Evolutionary conservation across 2,888 invertebrate species (phyloP).

Genomic region (Xanthostigma xanthostigma): DNA sequence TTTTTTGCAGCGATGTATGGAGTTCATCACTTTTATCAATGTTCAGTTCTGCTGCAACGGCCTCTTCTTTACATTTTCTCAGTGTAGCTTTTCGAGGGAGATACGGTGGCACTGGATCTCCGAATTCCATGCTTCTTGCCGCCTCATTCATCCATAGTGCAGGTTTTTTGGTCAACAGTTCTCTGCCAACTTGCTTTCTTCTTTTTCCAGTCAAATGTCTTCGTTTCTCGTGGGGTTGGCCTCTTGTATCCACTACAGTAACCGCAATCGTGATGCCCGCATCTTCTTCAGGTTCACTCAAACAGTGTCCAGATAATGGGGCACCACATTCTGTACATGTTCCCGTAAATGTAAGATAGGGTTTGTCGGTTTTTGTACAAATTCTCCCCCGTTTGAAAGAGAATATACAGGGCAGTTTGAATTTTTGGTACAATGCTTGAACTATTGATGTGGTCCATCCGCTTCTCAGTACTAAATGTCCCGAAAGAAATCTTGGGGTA

Average conservation of each 20-base stretch:
- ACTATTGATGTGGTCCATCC: neutral
- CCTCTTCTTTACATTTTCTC: neutral
- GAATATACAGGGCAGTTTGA: neutral
- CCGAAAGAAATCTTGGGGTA: too few relatives aligned
- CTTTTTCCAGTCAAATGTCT: neutral
- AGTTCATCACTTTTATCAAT: too few relatives aligned
- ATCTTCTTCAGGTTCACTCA: neutral
- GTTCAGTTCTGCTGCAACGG: too few relatives aligned
- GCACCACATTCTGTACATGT: neutral
- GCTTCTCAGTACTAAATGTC: neutral
- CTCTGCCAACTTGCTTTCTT: neutral
- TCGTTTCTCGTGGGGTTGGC: neutral
- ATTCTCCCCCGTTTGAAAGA: neutral
- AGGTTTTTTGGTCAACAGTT: neutral
- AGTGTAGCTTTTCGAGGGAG: neutral
- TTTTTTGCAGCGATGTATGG: too few relatives aligned
- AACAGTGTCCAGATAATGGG: too few relatives aligned
- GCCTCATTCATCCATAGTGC: neutral
- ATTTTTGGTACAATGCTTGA: neutral
- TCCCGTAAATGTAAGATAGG: neutral
- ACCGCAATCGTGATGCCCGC: neutral
- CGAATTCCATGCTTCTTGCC: neutral
- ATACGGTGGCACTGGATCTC: neutral
- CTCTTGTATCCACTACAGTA: neutral
- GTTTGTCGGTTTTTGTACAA: too few relatives aligned